Evolutionary conservation across 1,140 invertebrate genomes (phyloP), one percentile per base, ranked within the genome.

Genomic region (Rhopalosiphum maidis): DNA sequence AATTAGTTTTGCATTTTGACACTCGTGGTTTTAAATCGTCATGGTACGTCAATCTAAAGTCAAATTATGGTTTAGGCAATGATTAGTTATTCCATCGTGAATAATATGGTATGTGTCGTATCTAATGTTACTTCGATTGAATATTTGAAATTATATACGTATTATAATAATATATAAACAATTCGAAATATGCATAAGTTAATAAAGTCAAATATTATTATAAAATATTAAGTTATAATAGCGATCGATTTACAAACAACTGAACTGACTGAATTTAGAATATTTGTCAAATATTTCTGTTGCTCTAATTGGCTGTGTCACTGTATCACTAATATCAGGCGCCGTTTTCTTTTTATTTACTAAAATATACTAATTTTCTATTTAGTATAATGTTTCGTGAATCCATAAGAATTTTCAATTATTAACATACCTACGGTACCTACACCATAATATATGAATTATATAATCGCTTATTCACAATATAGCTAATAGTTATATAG

Each of bases 41-140:
- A 15, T 25, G 3, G 41, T 30, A 15, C 43, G 85, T 87, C 85
- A 46, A 30, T 87, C 43, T 30, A 18, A n/a, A 7, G 85, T 87
- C 85, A 46, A 48, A 87, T 87, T 87, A 87, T 87, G 15, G 85
- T 87, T 87, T n/a, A 43, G n/a, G 25, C 85, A 48, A 30, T 46
- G 25, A 87, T 46, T 25, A 30, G 43, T 46, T 87, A 87, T 87
- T 85, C 41, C 37, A 11, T 43, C 37, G 4, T 25, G 83, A 11
- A 43, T 85, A 41, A 25, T 85, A 85, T 41, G 8, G 37, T 25
- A 15, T 25, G 83, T 0, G 0, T 23, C 22, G 9, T 41, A 11
- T 77, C 60, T 77, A 2, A 35, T 77, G 60, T 15, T 77, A n/a
- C 15, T n/a, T 15, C 18, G 60, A 77, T 77, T 77, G 60, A 77